Evolutionary conservation across 1,140 invertebrate species (phyloP).

Genomic region (Drepana arcuata): DNA sequence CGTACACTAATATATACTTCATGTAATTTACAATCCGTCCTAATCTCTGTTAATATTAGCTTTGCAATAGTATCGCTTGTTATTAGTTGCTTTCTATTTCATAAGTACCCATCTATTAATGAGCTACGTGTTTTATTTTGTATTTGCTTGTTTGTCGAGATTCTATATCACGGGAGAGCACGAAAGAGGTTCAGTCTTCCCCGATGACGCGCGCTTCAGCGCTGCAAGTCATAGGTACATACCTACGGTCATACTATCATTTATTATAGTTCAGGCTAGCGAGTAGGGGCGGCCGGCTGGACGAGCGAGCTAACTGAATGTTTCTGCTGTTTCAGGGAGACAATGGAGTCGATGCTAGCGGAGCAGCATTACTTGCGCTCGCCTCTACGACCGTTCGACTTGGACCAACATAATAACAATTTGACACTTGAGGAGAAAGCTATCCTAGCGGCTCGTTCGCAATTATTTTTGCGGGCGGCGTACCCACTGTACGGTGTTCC

Average conservation of each 20-base stretch:
- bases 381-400: slow-evolving; percentile 81
- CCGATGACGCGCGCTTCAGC: slow-evolving; percentile 61
- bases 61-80: too few relatives aligned
- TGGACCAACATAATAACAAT: slow-evolving; percentile 80
- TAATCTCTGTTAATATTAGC: too few relatives aligned
- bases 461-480: slow-evolving; percentile 77
- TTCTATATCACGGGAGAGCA: slow-evolving; percentile 69
- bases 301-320: neutral
- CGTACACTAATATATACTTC: slow-evolving; percentile 8
- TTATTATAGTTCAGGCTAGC: neutral
- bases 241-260: slow-evolving; percentile 28
- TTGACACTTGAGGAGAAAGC: slow-evolving; percentile 84
- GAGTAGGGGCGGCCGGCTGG: neutral
- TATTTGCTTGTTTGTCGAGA: slow-evolving; percentile 65
- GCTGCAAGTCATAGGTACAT: slow-evolving; percentile 64
- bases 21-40: slow-evolving; percentile 23
- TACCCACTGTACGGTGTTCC: slow-evolving; percentile 75
- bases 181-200: slow-evolving; percentile 58
- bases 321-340: slow-evolving; percentile 75
- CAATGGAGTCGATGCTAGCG: slow-evolving; percentile 86
- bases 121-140: slow-evolving; percentile 48
- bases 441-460: slow-evolving; percentile 78
- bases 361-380: slow-evolving; percentile 83
- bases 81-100: too few relatives aligned
- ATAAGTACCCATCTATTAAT: too few relatives aligned